A percentile compares a stretch with the other conserved stretches of the same genome.
phyloP scores from a whole-genome alignment of 2,113 vertebrate species.

The Colistium nudipinnis region DNA sequence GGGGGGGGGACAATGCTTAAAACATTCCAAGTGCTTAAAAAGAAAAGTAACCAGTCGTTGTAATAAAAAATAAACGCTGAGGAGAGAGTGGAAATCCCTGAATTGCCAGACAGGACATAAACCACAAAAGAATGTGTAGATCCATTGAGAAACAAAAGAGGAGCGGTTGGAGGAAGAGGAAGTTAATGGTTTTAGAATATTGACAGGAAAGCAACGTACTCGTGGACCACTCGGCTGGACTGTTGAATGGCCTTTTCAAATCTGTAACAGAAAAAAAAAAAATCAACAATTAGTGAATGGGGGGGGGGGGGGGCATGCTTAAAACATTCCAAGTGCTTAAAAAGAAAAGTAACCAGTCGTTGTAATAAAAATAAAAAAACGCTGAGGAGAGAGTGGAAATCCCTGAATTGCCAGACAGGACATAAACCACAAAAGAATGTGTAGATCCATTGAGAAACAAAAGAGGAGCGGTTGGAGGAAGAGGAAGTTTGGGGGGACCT shows the following conservation, averaged over 20 bases:
- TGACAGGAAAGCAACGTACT: conserved; percentile 77
- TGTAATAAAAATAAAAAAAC: background rate
- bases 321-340: background rate
- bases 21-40: background rate
- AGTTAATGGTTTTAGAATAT: background rate
- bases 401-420: background rate
- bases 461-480: conserved; percentile 23
- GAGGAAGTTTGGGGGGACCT: conserved; percentile 47
- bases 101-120: background rate
- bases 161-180: conserved; percentile 38
- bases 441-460: conserved; percentile 18
- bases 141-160: conserved; percentile 16
- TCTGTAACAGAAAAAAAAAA: conserved; percentile 67
- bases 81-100: background rate
- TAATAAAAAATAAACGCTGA: background rate
- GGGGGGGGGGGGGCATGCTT: background rate
- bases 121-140: conserved; percentile 16
- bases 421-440: conserved; percentile 24
- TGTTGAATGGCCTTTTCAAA: conserved; percentile 84
- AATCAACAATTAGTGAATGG: background rate
- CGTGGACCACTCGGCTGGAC: conserved; percentile 69
- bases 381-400: background rate
- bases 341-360: background rate
- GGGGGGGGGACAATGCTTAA: background rate
- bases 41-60: background rate